Base-by-base conservation (phyloP, 2,797 vertebrate species). In the Gephyroberyx darwinii region DNA sequence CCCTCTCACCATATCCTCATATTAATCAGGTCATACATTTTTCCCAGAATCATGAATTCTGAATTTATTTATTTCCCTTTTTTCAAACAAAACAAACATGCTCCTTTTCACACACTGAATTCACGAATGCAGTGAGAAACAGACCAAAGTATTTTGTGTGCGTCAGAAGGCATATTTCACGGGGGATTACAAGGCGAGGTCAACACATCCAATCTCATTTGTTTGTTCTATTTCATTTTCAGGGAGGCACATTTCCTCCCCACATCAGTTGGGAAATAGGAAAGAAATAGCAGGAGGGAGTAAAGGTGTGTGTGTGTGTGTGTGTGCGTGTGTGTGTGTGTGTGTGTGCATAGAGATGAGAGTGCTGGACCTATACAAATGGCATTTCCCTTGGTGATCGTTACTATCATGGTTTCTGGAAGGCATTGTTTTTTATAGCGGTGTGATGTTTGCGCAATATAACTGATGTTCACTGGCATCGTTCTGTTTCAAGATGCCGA, bases 141-240 rank as follows among this genome's bases (percentile, higher is more conserved):
- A 17, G 52, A 52, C 22, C 16, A 31, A 31, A 65, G 37, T 50
- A 30, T 65, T 73, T 45, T n/a, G 50, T 13, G 77, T 33, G 71
- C 63, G 71, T 66, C 71, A 59, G 35, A 58, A 69, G 69, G 73
- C 65, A 61, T 33, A 71, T 83, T 85, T 84, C 75, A 79, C 13
- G 47, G 76, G 71, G 79, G 83, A 86, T 84, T 84, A 86, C 79
- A 85, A 80, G 89, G 78, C 63, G 73, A 86, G 88, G 87, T 89
- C 91, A 88, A 64, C 80, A 82, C 75, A 85, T 73, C 79, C 79
- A 76, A 84, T 83, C 83, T 85, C 77, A 87, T 90, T 88, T 87
- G 77, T 89, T 90, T 89, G 88, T 87, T 87, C 81, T 54, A 72
- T 88, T 90, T 89, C 77, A 86, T 90, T 89, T 88, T 85, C 54